Evolutionary conservation across 2,113 vertebrate genomes (phyloP).

Genomic region (Entelurus aequoreus): DNA sequence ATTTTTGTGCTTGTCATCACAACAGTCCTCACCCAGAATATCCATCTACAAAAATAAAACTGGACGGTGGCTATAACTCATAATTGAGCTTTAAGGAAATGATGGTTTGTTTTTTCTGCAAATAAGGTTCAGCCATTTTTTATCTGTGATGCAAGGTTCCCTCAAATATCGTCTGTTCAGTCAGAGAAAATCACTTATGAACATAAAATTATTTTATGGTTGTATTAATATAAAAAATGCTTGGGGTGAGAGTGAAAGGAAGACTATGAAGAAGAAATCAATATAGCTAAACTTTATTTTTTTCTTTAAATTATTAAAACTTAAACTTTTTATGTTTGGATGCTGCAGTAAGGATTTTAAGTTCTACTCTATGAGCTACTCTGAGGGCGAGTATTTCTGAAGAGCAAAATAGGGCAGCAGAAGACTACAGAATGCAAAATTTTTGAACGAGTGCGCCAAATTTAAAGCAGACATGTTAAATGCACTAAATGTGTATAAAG

Average conservation of each 20-base stretch:
- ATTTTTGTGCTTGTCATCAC: constrained; percentile 21
- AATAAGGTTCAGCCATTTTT: neutral
- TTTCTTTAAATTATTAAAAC: constrained; percentile 30
- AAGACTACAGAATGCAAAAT: constrained; percentile 11
- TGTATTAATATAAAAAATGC: constrained; percentile 16
- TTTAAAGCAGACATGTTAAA: constrained; percentile 23
- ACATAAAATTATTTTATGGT: constrained; percentile 4
- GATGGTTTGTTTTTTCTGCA: constrained; percentile 25
- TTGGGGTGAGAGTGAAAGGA: constrained; percentile 8
- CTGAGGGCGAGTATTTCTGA: constrained; percentile 32
- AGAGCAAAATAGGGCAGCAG: constrained; percentile 18
- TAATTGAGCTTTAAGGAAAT: constrained; percentile 25
- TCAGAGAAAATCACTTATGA: constrained; percentile 15
- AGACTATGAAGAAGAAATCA: constrained; percentile 19
- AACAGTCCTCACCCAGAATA: constrained; percentile 23
- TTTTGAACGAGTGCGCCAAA: constrained; percentile 19
- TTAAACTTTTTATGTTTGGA: constrained; percentile 30
- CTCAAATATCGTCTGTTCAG: constrained; percentile 19
- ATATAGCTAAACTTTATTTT: constrained; percentile 22
- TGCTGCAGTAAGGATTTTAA: constrained; percentile 22
- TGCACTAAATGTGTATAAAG: constrained; percentile 13
- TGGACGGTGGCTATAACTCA: neutral
- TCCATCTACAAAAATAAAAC: constrained; percentile 14
- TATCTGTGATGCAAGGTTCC: constrained; percentile 22
- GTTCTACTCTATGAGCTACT: constrained; percentile 25